These are phyloP conservation scores for Zootoca vivipara DNA, from an alignment of 2,113 vertebrate species.

Conservation along the genomic window DNA sequence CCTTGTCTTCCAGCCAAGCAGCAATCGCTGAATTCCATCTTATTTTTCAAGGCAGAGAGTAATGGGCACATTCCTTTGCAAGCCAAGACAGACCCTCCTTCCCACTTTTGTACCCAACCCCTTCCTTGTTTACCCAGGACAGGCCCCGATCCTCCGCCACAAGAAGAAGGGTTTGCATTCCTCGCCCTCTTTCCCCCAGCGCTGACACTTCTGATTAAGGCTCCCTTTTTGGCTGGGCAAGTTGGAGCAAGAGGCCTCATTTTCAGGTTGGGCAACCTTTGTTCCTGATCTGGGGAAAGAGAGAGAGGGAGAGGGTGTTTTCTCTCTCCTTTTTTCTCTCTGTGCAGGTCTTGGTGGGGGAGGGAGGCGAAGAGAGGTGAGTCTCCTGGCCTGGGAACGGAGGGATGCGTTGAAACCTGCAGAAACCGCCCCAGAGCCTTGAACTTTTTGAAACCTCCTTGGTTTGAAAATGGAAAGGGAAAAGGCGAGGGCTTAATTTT, in stretches of 20 bases:
- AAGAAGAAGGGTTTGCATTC: slow-evolving; percentile 17
- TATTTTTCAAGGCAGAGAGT: background rate
- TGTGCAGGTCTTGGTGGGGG: slow-evolving; percentile 47
- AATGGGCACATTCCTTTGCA: slow-evolving; percentile 33
- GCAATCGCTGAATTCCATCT: background rate
- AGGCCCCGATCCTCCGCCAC: background rate
- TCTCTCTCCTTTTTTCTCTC: background rate
- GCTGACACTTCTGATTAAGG: slow-evolving; percentile 43
- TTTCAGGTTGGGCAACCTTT: slow-evolving; percentile 75
- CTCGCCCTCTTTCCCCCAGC: slow-evolving; percentile 19
- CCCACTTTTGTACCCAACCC: accelerated
- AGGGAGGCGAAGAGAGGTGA: slow-evolving; percentile 66
- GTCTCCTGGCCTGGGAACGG: slow-evolving; percentile 21
- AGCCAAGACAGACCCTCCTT: slow-evolving; percentile 28
- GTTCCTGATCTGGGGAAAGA: slow-evolving; percentile 48
- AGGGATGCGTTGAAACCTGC: slow-evolving; percentile 70
- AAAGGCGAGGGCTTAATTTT: background rate
- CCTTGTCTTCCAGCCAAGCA: background rate
- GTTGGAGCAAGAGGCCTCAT: slow-evolving; percentile 62
- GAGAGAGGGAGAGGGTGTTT: background rate
- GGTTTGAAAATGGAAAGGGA: slow-evolving; percentile 25
- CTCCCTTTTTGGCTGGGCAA: slow-evolving; percentile 56
- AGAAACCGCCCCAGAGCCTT: slow-evolving; percentile 34
- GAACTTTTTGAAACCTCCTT: slow-evolving; percentile 63
- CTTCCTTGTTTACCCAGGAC: background rate